Percentiles rank a stretch among this genome's conserved stretches.
These are phyloP conservation scores for Rhinolophus sinicus DNA, from an alignment of 2,113 vertebrate species.

Conservation along the genomic window DNA sequence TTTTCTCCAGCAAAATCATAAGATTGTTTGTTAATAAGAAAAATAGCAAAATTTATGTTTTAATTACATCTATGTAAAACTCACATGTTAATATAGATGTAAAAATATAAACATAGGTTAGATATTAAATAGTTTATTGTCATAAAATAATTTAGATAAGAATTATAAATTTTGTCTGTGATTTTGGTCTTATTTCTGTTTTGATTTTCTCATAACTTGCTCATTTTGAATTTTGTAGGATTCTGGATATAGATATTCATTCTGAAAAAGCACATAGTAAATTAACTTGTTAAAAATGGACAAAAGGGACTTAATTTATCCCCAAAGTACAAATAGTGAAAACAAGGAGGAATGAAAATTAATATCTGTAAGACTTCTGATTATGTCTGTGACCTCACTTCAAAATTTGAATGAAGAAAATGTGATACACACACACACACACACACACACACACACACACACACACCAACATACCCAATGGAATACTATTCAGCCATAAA, in stretches of 20 bases:
- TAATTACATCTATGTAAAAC: not conserved
- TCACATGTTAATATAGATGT: not conserved
- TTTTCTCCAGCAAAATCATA: not conserved
- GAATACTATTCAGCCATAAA: not conserved
- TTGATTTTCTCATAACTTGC: not conserved
- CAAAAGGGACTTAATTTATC: not conserved
- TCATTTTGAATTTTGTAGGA: not conserved
- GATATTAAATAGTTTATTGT: not conserved
- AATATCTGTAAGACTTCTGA: not conserved
- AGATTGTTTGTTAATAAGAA: not conserved
- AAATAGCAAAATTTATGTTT: not conserved
- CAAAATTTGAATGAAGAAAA: not conserved
- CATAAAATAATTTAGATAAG: not conserved
- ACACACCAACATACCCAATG: no score
- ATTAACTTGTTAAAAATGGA: not conserved
- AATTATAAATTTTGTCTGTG: not conserved
- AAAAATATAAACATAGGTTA: not conserved
- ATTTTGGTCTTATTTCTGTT: not conserved
- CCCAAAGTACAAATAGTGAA: not conserved
- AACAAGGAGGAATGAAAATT: not conserved
- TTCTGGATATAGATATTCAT: not conserved
- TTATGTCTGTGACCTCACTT: not conserved
- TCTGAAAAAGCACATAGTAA: not conserved
- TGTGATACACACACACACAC: not conserved
- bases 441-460: not conserved